phyloP scores from a whole-genome alignment of 2,888 invertebrate genomes.

The Blastobasis lacticolella region DNA sequence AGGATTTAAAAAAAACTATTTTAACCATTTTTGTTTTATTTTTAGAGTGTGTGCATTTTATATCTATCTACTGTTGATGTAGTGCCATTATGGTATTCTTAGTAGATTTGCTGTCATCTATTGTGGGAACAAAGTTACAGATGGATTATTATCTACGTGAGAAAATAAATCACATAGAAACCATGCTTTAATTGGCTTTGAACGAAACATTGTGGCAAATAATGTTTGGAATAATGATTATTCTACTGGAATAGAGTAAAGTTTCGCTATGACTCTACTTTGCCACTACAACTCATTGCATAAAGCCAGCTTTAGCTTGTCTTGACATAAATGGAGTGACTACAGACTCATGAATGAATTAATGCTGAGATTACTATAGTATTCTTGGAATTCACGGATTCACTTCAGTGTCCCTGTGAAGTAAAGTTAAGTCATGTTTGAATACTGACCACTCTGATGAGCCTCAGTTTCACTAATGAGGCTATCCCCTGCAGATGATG shows the following conservation, averaged over 20 bases:
- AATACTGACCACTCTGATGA: constrained; percentile 66
- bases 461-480: constrained; percentile 65
- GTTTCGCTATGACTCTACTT: constrained; percentile 74
- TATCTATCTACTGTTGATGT: constrained; percentile 11
- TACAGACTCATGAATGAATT: no score
- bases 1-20: constrained; percentile 9
- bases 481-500: constrained; percentile 65
- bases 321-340: not conserved
- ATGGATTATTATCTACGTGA: not conserved
- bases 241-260: constrained; percentile 45
- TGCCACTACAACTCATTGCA: constrained; percentile 62
- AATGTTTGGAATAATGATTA: constrained; percentile 42
- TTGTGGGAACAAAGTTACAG: constrained; percentile 12
- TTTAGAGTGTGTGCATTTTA: constrained; percentile 16
- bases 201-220: constrained; percentile 63
- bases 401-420: no score
- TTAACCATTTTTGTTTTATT: constrained; percentile 5
- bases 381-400: no score
- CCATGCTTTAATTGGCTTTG: constrained; percentile 56
- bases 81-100: constrained; percentile 5
- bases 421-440: no score
- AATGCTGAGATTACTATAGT: no score
- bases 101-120: constrained; percentile 3
- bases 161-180: no score
- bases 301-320: constrained; percentile 39